A percentile compares a stretch with the other conserved stretches of the same genome.
Evolutionary conservation across 2,113 vertebrate species (phyloP).

Genomic region (Lepus americanus): DNA sequence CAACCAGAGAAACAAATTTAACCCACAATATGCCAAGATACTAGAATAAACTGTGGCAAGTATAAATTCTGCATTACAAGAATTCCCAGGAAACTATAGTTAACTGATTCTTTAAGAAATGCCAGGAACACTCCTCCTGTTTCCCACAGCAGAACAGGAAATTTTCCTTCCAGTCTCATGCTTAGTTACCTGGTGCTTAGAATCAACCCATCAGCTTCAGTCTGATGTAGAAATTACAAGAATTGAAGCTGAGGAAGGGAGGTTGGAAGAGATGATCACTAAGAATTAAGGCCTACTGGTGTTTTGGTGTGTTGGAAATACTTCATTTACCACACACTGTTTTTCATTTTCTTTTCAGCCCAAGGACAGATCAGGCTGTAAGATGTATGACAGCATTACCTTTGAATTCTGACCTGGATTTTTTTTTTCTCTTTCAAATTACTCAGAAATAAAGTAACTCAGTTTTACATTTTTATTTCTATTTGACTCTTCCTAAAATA

Average conservation of each 20-base stretch:
- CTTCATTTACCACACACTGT: background rate
- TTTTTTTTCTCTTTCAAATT: background rate
- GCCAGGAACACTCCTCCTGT: background rate
- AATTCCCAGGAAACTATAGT: background rate
- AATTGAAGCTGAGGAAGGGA: background rate
- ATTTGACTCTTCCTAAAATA: conserved; percentile 15
- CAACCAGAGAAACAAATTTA: conserved; percentile 59
- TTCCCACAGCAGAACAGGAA: background rate
- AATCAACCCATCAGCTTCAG: background rate
- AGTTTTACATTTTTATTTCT: background rate
- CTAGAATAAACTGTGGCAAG: background rate
- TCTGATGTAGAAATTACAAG: background rate
- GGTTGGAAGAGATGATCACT: background rate
- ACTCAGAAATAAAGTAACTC: background rate
- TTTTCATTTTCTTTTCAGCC: background rate
- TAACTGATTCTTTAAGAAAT: conserved; percentile 6
- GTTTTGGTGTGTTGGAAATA: background rate
- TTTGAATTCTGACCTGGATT: background rate
- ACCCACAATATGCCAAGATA: background rate
- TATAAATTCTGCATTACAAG: background rate
- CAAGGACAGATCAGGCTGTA: background rate
- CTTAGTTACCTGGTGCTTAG: background rate
- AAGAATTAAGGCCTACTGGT: background rate
- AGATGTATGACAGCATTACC: background rate
- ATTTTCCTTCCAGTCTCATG: background rate